Conservation (phyloP, 2,797 vertebrate genomes). For the Microctenopoma steveboyesi region DNA sequence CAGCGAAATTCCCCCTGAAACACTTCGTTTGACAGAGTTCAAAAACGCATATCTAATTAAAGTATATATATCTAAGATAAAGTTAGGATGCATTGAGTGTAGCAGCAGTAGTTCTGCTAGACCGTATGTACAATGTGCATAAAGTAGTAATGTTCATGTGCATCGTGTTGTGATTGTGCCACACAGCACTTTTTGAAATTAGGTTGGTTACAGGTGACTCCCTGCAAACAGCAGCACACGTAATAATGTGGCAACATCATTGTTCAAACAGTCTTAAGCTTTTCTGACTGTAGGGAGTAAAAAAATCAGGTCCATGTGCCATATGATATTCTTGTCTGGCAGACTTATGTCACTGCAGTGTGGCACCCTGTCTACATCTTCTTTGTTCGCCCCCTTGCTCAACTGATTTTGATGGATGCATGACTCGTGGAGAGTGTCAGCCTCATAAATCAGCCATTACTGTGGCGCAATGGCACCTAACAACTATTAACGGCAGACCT, state of each 20-base stretch:
- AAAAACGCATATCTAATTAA: no score
- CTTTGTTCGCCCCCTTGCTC: conserved; percentile 49
- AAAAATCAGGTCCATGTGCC: conserved; percentile 11
- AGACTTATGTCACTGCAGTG: conserved; percentile 24
- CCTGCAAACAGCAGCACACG: not conserved
- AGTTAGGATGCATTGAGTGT: no score
- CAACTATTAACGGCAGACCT: conserved; percentile 77
- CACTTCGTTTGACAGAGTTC: no score
- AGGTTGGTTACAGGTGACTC: no score
- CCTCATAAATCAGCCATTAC: conserved; percentile 87
- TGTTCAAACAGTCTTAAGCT: conserved; percentile 1
- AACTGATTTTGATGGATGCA: conserved; percentile 84
- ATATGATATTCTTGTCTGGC: conserved; percentile 1
- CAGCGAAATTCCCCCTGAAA: no score
- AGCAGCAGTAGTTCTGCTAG: no score
- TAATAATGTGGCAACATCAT: not conserved
- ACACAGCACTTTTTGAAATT: not conserved
- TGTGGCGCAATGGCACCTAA: conserved; percentile 80
- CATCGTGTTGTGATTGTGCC: no score
- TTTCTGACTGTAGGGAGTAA: conserved; percentile 10
- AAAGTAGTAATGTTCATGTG: no score
- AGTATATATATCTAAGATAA: no score
- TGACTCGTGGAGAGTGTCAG: conserved; percentile 82
- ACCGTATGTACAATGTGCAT: no score
- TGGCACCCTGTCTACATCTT: conserved; percentile 30